Evolutionary conservation across 2,797 vertebrate species (phyloP), one percentile per base, ranked within the genome.

Genomic region (Hoplostethus mediterraneus): DNA sequence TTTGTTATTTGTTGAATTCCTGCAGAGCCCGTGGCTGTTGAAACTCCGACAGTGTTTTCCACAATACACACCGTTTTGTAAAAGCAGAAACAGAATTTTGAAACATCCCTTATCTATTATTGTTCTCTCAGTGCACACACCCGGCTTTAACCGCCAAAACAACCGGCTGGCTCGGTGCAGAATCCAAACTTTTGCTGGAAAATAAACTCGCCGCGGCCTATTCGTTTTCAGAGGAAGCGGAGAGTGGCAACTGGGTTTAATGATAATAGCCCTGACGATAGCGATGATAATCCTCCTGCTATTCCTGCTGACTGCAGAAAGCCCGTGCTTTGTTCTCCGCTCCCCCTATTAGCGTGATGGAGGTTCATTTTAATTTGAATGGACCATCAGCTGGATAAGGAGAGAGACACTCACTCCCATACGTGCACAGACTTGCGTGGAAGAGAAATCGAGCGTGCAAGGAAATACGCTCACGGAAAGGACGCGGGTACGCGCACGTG

Each of bases 331-430:
- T 94, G 93, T 93, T 90, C 89, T 88, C 73, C 58, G 60, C 83
- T 87, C 63, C 68, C 81, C 79, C 89, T 84, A 86, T 91, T 93
- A 92, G 90, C 31, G 75, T 92, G 88, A 93, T 89, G 79, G 81
- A 90, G 89, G 76, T 89, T 94, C 82, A 86, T 93, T 94, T 92
- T 91, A 86, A 94, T 94, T 93, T 91, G 88, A 94, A 93, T 85
- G 87, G 89, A 90, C 86, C 79, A 78, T 89, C 88, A 83, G 85
- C 64, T 76, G 82, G 87, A 92, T 87, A 85, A 91, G 84, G 69
- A 74, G 81, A 61, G 66, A 68, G 71, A 71, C 9, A 77, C 61
- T 73, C 62, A 3, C 17, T 11, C 5, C 2, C 1, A 28, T 30
- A 57, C 54, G 51, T 71, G 71, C 2, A 4, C 66, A 21, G 79